Evolutionary conservation across 2,797 vertebrate genomes (phyloP), one percentile per base, ranked within the genome.

Genomic region (Scolopax rusticola): DNA sequence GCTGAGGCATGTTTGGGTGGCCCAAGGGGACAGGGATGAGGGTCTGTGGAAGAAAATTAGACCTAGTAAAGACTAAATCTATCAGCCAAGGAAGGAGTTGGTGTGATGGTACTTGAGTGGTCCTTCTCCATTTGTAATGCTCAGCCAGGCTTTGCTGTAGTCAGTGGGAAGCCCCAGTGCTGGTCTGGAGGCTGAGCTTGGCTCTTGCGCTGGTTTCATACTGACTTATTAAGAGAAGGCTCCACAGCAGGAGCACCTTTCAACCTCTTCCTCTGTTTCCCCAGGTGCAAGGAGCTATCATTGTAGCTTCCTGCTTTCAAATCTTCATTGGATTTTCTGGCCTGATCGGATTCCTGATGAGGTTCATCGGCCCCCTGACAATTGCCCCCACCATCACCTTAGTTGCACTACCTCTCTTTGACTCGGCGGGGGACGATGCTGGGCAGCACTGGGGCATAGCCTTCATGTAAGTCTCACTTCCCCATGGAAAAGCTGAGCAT

Each of bases 401-500:
- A 71, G 99, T 99, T 69, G 99, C 99, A 2, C 97, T 99, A 43
- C 99, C 99, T 10, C 98, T 99, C 86, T 99, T 99, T 75, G 98
- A 99, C 64, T 98, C 99, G 0, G 99, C 99, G 3, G 99, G 99
- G 9, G 82, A 86, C 4, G 98, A 98, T 1, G 99, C 99, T n/a
- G 99, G 99, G 16, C 95, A 97, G 89, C 99, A 99, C 95, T 99
- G 99, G 99, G 99, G 99, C 43, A 98, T 99, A 71, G 98, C 99
- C 0, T 89, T 97, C 96, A 97, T 98, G 99, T 99, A 96, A 97
- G 99, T 99, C 53, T 91, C 30, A 27, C 36, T 53, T 90, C 48
- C 61, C 20, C 8, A 1, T 16, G 32, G 50, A 45, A 41, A 91
- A 54, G 33, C 16, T 59, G 41, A 28, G 25, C 3, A 1, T 33